Evolutionary conservation across 2,888 invertebrate species (phyloP).

Genomic region (Synergus gifuensis): DNA sequence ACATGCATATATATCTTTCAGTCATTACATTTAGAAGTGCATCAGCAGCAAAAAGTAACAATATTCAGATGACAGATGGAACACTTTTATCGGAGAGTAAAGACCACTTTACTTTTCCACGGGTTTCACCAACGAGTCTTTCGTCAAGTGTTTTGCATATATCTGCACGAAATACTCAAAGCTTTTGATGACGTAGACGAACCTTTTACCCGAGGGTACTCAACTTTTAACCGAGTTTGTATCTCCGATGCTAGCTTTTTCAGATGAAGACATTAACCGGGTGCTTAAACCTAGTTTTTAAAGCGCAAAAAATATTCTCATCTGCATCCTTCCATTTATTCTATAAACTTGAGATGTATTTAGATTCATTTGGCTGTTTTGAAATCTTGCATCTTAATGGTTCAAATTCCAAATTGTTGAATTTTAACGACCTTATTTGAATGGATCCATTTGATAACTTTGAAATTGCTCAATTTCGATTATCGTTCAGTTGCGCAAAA

Average conservation of each 20-base stretch:
- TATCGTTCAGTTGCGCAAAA: too few species aligned
- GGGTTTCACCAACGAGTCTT: not conserved
- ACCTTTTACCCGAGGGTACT: not conserved
- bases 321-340: not conserved
- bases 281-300: conserved; percentile 1
- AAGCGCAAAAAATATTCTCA: not conserved
- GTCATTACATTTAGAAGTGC: not conserved
- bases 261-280: not conserved
- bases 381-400: too few species aligned
- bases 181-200: conserved; percentile 2
- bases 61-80: not conserved
- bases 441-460: too few species aligned
- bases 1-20: not conserved
- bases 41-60: not conserved
- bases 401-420: too few species aligned
- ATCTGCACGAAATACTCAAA: not conserved
- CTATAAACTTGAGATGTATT: too few species aligned
- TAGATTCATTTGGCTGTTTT: too few species aligned
- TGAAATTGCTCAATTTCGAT: too few species aligned
- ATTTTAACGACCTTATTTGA: too few species aligned
- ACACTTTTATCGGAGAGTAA: not conserved
- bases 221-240: not conserved
- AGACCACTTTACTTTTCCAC: not conserved
- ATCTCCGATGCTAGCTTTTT: not conserved
- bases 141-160: not conserved